Base-by-base conservation (phyloP, 2,888 invertebrate species). In the Erebia palarica region DNA sequence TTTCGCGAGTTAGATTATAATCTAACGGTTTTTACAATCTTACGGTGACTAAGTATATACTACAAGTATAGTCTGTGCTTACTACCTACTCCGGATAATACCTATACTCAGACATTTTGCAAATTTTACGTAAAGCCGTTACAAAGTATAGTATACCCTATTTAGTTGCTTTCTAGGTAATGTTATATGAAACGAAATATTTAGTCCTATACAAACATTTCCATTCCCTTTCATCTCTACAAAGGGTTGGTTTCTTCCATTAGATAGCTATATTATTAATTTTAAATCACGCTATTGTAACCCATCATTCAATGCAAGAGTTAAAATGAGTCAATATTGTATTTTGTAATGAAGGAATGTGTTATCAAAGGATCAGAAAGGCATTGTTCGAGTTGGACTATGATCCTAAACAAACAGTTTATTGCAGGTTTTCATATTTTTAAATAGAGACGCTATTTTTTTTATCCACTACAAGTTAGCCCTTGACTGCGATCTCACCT, bases 361-460 rank as follows among this genome's bases (percentile, higher is more conserved):
- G 18, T 63, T 63, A 49, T 63, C 21, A 21, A 63, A 49, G 21
- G 49, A 21, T 49, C 47, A 8, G 14, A 63, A 59, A 14, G 8
- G 9, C 21, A 49, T 63, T 49, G 63, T 63, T 14, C n/a, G 9
- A 60, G 42, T 16, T 60, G 27, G 9, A 14, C 9, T 18, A 47
- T 14, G 63, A 49, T 27, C 63, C 63, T 63, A 63, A 63, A 49
- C 11, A 8, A 63, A 63, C 63, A 63, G 14, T 63, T 18, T n/a
- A 42, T 16, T 63, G 13, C n/a, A 5, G 5, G 27, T 36, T 36
- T 59, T 36, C 1, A 36, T 36, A 7, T 5, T 36, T 36, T 5
- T 7, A 36, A 36, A 36, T 27, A 36, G 36, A 36, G 36, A 7
- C 0, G 7, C 36, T 7, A 36, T 36, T 36, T 36, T 36, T 36